Conservation (phyloP, 2,113 vertebrate species). For the Scomber colias region DNA sequence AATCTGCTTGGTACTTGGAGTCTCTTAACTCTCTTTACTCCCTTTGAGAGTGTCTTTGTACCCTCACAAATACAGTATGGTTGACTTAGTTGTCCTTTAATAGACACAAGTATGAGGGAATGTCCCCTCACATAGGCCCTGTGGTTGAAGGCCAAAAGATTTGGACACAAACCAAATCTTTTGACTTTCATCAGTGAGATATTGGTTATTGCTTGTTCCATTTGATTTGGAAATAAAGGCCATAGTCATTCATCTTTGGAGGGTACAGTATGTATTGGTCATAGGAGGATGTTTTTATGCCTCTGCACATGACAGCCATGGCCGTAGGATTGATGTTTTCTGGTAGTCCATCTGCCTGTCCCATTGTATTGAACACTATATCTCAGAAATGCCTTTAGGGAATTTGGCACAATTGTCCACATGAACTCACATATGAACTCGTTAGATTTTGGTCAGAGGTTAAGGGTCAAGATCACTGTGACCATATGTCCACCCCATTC, state of each 20-base stretch:
- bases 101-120: background rate
- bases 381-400: too few species aligned
- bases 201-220: background rate
- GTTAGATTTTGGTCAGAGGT: too few species aligned
- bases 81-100: background rate
- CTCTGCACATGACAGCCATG: too few species aligned
- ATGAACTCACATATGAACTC: too few species aligned
- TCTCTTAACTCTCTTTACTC: conserved; percentile 29
- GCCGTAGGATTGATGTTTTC: too few species aligned
- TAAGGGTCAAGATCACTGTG: too few species aligned
- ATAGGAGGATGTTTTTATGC: background rate
- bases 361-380: too few species aligned
- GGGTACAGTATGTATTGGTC: background rate
- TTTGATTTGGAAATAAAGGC: conserved; percentile 24
- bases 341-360: too few species aligned
- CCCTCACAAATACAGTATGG: background rate
- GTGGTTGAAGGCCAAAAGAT: background rate
- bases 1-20: conserved; percentile 53
- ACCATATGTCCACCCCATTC: too few species aligned
- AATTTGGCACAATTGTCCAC: too few species aligned
- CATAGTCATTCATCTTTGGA: background rate
- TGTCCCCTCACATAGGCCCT: background rate
- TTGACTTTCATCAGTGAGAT: background rate
- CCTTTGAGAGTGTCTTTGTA: background rate
- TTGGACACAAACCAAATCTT: background rate